Percentiles rank a stretch among this genome's conserved stretches.
These are phyloP conservation scores for Phylloscopus whistleri DNA, from an alignment of 2,113 vertebrate genomes.

Conservation along the genomic window DNA sequence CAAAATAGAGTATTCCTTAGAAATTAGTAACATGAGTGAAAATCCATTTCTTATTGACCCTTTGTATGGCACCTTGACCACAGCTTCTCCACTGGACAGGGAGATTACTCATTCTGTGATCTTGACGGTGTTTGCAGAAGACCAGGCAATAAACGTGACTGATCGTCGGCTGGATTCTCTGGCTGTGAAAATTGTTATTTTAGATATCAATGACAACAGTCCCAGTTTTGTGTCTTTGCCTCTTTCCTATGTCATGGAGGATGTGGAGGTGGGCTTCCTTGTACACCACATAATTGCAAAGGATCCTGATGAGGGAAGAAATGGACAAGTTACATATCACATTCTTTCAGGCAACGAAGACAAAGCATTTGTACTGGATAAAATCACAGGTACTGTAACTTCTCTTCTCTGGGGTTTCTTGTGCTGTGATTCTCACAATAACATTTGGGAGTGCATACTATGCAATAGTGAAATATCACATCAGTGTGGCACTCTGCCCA, in stretches of 20 bases:
- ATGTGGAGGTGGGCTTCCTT: slow-evolving; percentile 76
- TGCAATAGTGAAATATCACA: not conserved
- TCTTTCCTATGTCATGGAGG: slow-evolving; percentile 73
- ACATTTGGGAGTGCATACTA: not conserved
- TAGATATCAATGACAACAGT: slow-evolving; percentile 89
- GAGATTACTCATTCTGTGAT: slow-evolving; percentile 70
- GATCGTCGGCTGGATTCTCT: slow-evolving; percentile 71
- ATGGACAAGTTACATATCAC: slow-evolving; percentile 77
- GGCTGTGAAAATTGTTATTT: slow-evolving; percentile 79
- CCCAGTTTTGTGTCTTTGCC: slow-evolving; percentile 78
- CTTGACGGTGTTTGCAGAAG: slow-evolving; percentile 80
- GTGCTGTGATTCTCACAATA: not conserved
- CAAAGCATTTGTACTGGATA: slow-evolving; percentile 77
- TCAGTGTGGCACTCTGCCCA: not conserved
- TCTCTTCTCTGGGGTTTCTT: not conserved
- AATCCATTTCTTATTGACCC: slow-evolving; percentile 84
- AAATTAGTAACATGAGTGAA: slow-evolving; percentile 5
- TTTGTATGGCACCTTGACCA: slow-evolving; percentile 77
- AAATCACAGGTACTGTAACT: slow-evolving; percentile 80
- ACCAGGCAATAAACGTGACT: slow-evolving; percentile 74
- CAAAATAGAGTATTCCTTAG: slow-evolving; percentile 79
- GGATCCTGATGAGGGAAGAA: slow-evolving; percentile 84
- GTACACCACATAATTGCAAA: slow-evolving; percentile 80
- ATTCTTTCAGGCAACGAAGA: slow-evolving; percentile 82
- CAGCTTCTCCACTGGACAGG: slow-evolving; percentile 77